Evolutionary conservation across 2,888 invertebrate genomes (phyloP).

Genomic region (Leptopterna dolabrata): DNA sequence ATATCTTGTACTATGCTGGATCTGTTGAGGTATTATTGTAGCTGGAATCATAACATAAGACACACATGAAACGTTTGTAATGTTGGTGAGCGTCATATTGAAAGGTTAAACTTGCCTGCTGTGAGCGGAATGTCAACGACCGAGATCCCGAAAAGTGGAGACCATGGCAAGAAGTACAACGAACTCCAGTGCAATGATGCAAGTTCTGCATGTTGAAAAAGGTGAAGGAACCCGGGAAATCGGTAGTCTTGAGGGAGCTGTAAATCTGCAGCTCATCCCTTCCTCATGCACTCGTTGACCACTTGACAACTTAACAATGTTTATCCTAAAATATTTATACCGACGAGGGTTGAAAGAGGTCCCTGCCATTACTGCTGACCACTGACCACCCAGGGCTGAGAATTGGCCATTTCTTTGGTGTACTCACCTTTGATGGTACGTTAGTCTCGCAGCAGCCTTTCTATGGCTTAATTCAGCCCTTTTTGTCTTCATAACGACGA

Average conservation of each 20-base stretch:
- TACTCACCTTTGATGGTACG: too few relatives aligned
- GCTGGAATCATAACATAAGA: too few relatives aligned
- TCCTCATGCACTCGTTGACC: not conserved
- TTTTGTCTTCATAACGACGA: too few relatives aligned
- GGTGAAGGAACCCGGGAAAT: constrained; percentile 11
- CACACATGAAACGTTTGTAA: too few relatives aligned
- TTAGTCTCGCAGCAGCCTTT: too few relatives aligned
- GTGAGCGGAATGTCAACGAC: not conserved
- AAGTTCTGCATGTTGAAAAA: constrained; percentile 1
- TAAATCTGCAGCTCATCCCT: constrained; percentile 34
- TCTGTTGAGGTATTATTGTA: too few relatives aligned
- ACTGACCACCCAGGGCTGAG: constrained; percentile 2
- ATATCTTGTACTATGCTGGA: too few relatives aligned
- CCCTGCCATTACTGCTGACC: not conserved
- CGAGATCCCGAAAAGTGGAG: not conserved
- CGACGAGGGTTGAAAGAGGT: not conserved
- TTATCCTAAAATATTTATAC: constrained; percentile 42
- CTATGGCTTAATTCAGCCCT: too few relatives aligned
- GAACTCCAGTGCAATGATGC: not conserved
- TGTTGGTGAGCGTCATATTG: too few relatives aligned
- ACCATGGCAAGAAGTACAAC: not conserved
- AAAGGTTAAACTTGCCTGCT: not conserved
- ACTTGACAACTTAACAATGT: constrained; percentile 37
- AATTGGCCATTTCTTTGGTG: not conserved
- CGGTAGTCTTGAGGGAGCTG: constrained; percentile 23